Percentiles rank a stretch among this genome's conserved stretches.
phyloP scores from a whole-genome alignment of 2,797 vertebrate species.

The Darevskia mixta region DNA sequence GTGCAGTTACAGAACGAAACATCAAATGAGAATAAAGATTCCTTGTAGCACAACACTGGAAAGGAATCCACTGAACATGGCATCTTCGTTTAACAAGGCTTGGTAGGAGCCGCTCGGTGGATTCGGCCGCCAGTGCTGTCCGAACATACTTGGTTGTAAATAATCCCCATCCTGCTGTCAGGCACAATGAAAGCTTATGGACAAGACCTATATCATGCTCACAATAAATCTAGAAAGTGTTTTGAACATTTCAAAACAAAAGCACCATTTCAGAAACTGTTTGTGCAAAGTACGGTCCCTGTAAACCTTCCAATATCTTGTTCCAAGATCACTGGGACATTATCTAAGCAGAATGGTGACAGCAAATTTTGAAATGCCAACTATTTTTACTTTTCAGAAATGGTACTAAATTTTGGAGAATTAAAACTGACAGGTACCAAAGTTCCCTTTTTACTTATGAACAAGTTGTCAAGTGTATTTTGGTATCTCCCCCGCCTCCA shows the following conservation, averaged over 20 bases:
- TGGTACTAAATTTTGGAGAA: not conserved
- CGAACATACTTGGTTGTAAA: constrained; percentile 18
- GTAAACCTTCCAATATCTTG: constrained; percentile 10
- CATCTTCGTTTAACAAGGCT: not conserved
- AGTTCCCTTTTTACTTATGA: not conserved
- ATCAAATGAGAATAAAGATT: not conserved
- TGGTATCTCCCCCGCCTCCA: not conserved
- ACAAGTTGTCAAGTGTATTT: not conserved
- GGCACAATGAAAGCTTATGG: not conserved
- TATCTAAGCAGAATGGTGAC: constrained; percentile 5
- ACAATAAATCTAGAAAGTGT: not conserved
- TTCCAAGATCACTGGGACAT: not conserved
- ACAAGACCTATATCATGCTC: not conserved
- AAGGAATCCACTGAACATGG: not conserved
- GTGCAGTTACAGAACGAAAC: constrained; percentile 26
- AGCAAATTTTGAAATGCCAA: constrained; percentile 4
- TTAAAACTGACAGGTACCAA: not conserved
- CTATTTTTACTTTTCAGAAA: constrained; percentile 3
- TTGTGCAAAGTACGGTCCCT: not conserved
- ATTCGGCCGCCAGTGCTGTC: not conserved
- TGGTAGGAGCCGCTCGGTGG: not conserved
- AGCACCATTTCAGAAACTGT: not conserved
- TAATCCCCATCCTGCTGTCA: fast-evolving
- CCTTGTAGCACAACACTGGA: not conserved
- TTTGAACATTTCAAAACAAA: constrained; percentile 11